Percentiles rank a stretch among this genome's conserved stretches.
Conservation (phyloP, 92 coral and sea anemone species). For the Zoanthus sansibaricus region DNA sequence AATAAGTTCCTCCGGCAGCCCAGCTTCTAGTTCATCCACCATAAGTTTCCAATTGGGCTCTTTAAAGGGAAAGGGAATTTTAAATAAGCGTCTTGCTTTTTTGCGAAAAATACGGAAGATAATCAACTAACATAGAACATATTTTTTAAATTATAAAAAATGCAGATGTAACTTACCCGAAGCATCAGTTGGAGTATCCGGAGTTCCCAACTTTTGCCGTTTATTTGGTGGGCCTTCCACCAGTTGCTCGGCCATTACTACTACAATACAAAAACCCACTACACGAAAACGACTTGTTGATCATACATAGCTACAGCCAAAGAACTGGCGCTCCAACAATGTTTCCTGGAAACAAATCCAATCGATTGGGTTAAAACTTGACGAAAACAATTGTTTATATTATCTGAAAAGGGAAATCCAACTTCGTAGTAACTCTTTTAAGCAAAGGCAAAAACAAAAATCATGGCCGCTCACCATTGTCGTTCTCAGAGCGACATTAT, state of each 20-base stretch:
- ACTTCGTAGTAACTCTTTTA: conserved; percentile 82
- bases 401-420: conserved; percentile 67
- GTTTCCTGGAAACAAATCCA: conserved; percentile 94
- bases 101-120: conserved; percentile 62
- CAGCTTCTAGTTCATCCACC: conserved; percentile 94
- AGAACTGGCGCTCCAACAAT: conserved; percentile 81
- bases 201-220: conserved; percentile 95
- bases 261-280: conserved; percentile 99
- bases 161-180: conserved; percentile 83
- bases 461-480: conserved; percentile 99
- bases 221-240: conserved; percentile 99
- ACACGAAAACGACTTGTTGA: conserved; percentile 99
- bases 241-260: conserved; percentile 99
- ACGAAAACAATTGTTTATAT: conserved; percentile 55
- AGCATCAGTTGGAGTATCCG: conserved; percentile 99
- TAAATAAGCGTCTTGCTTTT: conserved; percentile 46
- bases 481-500: conserved; percentile 98
- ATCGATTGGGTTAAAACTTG: conserved; percentile 73
- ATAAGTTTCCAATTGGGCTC: conserved; percentile 88
- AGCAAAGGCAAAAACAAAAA: conserved; percentile 99
- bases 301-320: conserved; percentile 98
- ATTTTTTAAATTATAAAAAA: conserved; percentile 5
- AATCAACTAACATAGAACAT: conserved; percentile 51
- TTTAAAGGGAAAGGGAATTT: conserved; percentile 62
- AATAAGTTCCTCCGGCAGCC: conserved; percentile 95